Evolutionary conservation across 1,140 invertebrate genomes (phyloP).

Genomic region (Nomia melanderi): DNA sequence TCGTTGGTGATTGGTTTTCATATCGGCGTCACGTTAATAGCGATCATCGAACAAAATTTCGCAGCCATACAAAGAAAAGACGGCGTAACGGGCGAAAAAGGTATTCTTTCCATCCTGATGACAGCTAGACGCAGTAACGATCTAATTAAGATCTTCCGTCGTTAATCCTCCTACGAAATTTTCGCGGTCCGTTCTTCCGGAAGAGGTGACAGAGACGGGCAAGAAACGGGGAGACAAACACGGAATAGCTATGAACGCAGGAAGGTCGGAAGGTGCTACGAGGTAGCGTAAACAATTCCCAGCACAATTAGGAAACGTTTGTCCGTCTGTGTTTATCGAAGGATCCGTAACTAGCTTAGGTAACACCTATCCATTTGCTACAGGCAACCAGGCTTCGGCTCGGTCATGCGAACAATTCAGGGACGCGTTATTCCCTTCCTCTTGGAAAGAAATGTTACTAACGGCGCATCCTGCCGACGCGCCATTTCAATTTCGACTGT

Average conservation of each 20-base stretch:
- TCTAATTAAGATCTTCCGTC: constrained; percentile 54
- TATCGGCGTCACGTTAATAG: not conserved
- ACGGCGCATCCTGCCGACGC: not conserved
- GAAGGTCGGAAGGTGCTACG: constrained; percentile 52
- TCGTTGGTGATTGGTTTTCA: too few relatives aligned
- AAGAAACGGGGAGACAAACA: constrained; percentile 59
- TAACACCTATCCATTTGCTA: constrained; percentile 68
- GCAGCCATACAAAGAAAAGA: not conserved
- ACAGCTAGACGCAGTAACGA: constrained; percentile 25
- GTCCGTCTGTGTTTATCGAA: constrained; percentile 69
- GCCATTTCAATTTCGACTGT: not conserved
- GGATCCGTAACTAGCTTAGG: constrained; percentile 71
- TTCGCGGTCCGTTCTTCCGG: constrained; percentile 57
- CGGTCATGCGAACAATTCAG: constrained; percentile 53
- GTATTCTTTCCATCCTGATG: constrained; percentile 10
- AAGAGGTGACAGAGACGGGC: constrained; percentile 57
- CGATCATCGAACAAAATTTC: constrained; percentile 27
- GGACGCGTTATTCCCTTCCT: constrained; percentile 24
- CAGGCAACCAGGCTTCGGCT: constrained; percentile 26
- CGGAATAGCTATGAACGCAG: constrained; percentile 53
- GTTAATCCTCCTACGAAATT: constrained; percentile 43
- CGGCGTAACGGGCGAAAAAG: constrained; percentile 28
- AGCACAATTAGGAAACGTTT: constrained; percentile 73
- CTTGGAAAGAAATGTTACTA: not conserved
- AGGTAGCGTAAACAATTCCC: constrained; percentile 69